Evolutionary conservation across 2,113 vertebrate genomes (phyloP).

Genomic region (Centropristis striata): DNA sequence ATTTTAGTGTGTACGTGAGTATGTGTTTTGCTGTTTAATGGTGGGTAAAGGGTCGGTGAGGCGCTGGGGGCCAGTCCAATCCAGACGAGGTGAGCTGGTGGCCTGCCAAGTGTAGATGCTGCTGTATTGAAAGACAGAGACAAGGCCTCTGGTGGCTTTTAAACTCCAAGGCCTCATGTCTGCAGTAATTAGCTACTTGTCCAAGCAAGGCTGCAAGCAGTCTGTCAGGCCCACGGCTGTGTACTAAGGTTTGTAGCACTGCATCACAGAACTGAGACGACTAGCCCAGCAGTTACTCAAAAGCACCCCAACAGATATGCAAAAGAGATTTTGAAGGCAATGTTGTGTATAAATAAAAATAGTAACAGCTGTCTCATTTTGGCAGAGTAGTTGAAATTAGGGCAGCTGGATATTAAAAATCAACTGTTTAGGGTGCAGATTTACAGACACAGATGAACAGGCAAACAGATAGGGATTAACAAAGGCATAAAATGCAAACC

Average conservation of each 20-base stretch:
- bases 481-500: conserved; percentile 78
- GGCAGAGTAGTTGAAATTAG: conserved; percentile 5
- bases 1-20: conserved; percentile 15
- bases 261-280: conserved; percentile 31
- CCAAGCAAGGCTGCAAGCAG: conserved; percentile 62
- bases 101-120: conserved; percentile 61
- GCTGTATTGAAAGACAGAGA: conserved; percentile 52
- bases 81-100: conserved; percentile 64
- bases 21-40: conserved; percentile 49
- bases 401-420: conserved; percentile 27
- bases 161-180: conserved; percentile 66
- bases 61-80: conserved; percentile 27
- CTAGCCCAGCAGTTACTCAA: conserved; percentile 12
- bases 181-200: conserved; percentile 78
- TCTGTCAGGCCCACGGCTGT: conserved; percentile 57
- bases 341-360: conserved; percentile 28
- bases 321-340: conserved; percentile 8
- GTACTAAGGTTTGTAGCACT: conserved; percentile 47
- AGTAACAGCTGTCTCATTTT: conserved; percentile 17
- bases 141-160: conserved; percentile 67
- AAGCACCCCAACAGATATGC: conserved; percentile 7
- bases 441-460: conserved; percentile 7
- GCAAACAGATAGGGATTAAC: conserved; percentile 20
- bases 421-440: background rate
- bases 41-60: conserved; percentile 48